phyloP scores from a whole-genome alignment of 2,113 vertebrate genomes.

The Hemiscyllium ocellatum region DNA sequence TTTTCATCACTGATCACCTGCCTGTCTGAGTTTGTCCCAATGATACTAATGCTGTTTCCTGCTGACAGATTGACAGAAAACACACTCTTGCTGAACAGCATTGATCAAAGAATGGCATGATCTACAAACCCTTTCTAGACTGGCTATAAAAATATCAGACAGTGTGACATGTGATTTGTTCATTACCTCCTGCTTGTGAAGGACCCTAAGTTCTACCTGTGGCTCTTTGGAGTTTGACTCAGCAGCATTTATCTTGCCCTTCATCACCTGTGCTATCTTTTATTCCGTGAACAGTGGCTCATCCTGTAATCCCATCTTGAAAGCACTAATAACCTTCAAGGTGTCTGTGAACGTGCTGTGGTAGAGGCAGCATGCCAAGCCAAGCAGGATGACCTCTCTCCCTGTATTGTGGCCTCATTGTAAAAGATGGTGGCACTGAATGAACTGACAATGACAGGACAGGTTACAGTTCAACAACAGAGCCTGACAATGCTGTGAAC shows the following conservation, averaged over 20 bases:
- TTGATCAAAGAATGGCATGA: too few relatives aligned
- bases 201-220: background rate
- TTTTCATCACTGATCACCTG: too few relatives aligned
- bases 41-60: too few relatives aligned
- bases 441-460: background rate
- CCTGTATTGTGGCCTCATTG: background rate
- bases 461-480: background rate
- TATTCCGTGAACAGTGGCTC: background rate
- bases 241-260: background rate
- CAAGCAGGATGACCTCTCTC: background rate
- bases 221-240: background rate
- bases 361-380: background rate
- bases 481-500: background rate
- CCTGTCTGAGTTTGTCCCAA: too few relatives aligned
- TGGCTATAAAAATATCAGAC: too few relatives aligned
- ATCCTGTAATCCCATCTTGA: background rate
- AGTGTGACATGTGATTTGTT: background rate
- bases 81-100: too few relatives aligned
- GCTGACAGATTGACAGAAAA: too few relatives aligned
- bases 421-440: background rate
- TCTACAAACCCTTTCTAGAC: too few relatives aligned
- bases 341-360: background rate
- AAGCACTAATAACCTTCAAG: background rate
- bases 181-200: background rate
- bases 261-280: background rate